phyloP scores from a whole-genome alignment of 30 jellyfish, hydroid and myxozoan species.

The Aurelia aurita region DNA sequence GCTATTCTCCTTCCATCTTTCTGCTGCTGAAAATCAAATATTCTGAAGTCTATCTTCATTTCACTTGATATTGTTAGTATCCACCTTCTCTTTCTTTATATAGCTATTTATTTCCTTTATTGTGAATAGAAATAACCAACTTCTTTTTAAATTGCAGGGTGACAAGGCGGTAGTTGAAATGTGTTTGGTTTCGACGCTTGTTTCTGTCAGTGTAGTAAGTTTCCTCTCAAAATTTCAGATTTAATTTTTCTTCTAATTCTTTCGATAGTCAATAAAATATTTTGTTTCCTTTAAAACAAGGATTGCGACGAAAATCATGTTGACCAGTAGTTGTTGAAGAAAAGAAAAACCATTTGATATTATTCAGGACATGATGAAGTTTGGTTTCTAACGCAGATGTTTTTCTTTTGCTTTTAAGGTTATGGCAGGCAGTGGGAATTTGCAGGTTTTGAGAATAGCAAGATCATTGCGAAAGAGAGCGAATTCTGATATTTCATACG shows the following conservation, averaged over 20 bases:
- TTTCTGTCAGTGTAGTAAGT: conserved; percentile 84
- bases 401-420: conserved; percentile 45
- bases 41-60: not conserved
- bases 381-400: no score
- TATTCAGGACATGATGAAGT: no score
- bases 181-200: conserved; percentile 72
- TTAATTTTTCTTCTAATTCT: not conserved
- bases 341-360: no score
- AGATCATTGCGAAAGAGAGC: conserved; percentile 82
- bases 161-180: conserved; percentile 85
- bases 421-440: conserved; percentile 97
- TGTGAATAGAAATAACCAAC: not conserved
- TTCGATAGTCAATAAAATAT: not conserved
- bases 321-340: no score
- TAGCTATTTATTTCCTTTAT: not conserved
- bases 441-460: conserved; percentile 86
- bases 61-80: not conserved
- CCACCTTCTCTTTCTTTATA: not conserved
- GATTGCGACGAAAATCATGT: no score
- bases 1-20: not conserved
- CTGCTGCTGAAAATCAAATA: not conserved
- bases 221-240: not conserved
- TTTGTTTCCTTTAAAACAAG: no score
- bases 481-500: conserved; percentile 82
- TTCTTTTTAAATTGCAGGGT: conserved; percentile 33